phyloP scores from a whole-genome alignment of 2,113 vertebrate genomes.

The Phalacrocorax brasilianus region DNA sequence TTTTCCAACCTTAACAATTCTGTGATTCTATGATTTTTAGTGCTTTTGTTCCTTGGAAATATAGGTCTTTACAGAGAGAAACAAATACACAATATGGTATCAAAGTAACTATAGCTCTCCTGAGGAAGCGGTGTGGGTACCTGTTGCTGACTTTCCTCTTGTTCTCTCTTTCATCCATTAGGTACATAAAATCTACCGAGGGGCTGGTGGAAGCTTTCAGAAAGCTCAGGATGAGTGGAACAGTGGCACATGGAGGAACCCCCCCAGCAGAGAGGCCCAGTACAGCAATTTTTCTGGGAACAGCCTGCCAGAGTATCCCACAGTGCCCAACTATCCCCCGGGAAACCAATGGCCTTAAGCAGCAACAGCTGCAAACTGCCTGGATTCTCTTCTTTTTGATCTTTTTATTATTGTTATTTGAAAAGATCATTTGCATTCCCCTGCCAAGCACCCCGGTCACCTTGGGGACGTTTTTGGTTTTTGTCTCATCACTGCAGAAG shows the following conservation, averaged over 20 bases:
- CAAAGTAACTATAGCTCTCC: neutral
- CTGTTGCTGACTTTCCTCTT: neutral
- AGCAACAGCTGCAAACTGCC: constrained; percentile 9
- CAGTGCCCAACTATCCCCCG: constrained; percentile 87
- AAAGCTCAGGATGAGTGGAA: constrained; percentile 93
- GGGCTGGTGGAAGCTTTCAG: constrained; percentile 86
- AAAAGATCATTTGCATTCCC: constrained; percentile 40
- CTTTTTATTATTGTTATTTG: constrained; percentile 13
- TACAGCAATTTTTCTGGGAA: constrained; percentile 87
- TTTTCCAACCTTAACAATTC: no score
- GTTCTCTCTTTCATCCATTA: constrained; percentile 30
- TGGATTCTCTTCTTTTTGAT: constrained; percentile 33
- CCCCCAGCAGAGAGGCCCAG: constrained; percentile 82
- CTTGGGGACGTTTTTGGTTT: neutral
- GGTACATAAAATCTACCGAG: constrained; percentile 92
- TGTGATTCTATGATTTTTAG: neutral
- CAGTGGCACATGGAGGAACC: constrained; percentile 83
- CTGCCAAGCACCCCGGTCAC: neutral
- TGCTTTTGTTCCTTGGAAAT: neutral
- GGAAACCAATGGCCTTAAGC: constrained; percentile 75
- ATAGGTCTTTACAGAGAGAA: neutral
- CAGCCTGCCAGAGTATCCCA: constrained; percentile 91
- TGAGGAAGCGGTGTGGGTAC: neutral
- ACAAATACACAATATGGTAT: rapidly evolving
- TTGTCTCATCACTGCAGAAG: neutral